Percentiles rank a stretch among this genome's conserved stretches.
These are phyloP conservation scores for Odontothrips loti DNA, from an alignment of 2,888 invertebrate species.

Conservation along the genomic window DNA sequence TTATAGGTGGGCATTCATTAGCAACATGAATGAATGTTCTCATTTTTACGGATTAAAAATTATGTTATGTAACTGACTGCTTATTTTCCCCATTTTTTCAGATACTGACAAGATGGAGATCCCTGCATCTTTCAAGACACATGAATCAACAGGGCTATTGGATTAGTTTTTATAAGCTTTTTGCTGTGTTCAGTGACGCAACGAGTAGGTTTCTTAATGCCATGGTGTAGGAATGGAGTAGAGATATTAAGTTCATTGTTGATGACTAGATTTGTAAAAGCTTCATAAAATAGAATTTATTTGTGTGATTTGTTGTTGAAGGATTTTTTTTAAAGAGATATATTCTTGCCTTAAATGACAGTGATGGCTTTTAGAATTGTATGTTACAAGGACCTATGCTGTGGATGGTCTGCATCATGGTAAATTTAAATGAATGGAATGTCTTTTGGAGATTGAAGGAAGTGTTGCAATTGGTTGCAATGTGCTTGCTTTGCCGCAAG, in stretches of 20 bases:
- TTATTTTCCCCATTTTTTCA: background rate
- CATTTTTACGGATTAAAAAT: background rate
- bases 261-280: background rate
- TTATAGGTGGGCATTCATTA: conserved; percentile 65
- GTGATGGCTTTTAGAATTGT: conserved; percentile 13
- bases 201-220: background rate
- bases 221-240: background rate
- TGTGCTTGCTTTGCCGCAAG: background rate
- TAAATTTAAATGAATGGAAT: background rate
- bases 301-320: too few relatives aligned
- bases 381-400: background rate
- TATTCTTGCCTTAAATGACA: background rate
- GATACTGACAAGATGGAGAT: background rate
- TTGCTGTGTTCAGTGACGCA: background rate
- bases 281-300: background rate
- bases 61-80: background rate
- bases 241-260: background rate
- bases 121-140: background rate
- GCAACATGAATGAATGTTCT: background rate
- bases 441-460: background rate
- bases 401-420: background rate
- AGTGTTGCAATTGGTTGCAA: background rate
- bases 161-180: background rate
- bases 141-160: conserved; percentile 3
- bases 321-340: background rate